These are phyloP conservation scores for Cepphus grylle DNA, from an alignment of 2,113 vertebrate species.

Conservation along the genomic window DNA sequence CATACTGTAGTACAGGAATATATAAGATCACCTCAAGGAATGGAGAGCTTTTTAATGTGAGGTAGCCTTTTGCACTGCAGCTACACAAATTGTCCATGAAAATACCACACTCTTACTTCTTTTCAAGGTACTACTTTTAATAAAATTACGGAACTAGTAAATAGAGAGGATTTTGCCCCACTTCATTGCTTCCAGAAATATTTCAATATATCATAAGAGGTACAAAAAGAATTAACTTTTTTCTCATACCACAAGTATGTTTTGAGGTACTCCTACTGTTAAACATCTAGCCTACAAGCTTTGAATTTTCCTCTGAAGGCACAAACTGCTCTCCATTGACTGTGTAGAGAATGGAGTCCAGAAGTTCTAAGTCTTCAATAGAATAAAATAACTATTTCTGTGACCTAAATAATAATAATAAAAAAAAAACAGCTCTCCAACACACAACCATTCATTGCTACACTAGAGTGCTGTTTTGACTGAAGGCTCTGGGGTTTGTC, in stretches of 20 bases:
- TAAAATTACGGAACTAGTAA: not conserved
- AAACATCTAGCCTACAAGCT: not conserved
- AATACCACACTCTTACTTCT: not conserved
- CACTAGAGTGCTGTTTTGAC: slow-evolving; percentile 4
- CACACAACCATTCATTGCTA: not conserved
- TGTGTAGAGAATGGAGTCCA: not conserved
- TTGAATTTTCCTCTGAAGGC: not conserved
- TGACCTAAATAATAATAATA: not conserved
- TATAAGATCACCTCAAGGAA: not conserved
- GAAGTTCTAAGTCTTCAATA: not conserved
- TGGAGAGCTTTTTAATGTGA: not conserved
- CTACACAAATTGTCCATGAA: not conserved
- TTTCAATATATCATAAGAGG: not conserved
- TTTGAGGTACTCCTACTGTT: not conserved
- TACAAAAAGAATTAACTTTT: not conserved
- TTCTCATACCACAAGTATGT: not conserved
- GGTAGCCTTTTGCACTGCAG: not conserved
- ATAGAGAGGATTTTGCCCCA: not conserved
- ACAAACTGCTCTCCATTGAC: not conserved
- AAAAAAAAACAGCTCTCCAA: not conserved
- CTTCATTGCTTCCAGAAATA: not conserved
- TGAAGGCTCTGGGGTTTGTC: not conserved
- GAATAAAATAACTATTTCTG: not conserved
- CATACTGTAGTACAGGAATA: not conserved
- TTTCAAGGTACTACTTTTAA: not conserved